Conservation (phyloP, 1,140 invertebrate genomes). For the Andricus grossulariae region DNA sequence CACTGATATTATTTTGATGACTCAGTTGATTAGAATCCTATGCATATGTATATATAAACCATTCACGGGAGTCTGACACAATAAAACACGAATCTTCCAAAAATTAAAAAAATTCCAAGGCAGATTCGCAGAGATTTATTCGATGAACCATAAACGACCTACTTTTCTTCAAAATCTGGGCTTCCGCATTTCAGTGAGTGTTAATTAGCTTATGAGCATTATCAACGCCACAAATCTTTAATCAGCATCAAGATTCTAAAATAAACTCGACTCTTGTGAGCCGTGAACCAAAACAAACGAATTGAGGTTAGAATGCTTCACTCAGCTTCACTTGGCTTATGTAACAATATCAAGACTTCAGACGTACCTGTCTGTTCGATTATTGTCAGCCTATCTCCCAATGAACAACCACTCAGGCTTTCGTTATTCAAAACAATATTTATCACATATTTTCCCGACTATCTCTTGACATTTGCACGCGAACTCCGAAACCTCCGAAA, state of each 20-base stretch:
- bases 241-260: constrained; percentile 3
- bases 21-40: no score
- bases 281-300: constrained; percentile 12
- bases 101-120: no score
- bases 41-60: no score
- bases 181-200: no score
- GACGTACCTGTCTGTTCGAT: constrained; percentile 8
- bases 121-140: no score
- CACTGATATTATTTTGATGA: no score
- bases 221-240: no score
- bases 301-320: constrained; percentile 6
- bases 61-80: no score
- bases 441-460: neutral
- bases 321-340: constrained; percentile 1
- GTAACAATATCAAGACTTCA: constrained; percentile 1
- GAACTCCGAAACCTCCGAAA: neutral
- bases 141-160: no score
- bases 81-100: no score
- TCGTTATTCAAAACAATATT: neutral
- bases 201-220: no score
- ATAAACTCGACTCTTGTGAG: neutral
- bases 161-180: no score
- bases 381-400: constrained; percentile 7
- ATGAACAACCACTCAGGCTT: neutral
- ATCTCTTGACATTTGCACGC: neutral